Base-by-base conservation (phyloP, 2,113 vertebrate species). In the Pachypanchax playfairii region DNA sequence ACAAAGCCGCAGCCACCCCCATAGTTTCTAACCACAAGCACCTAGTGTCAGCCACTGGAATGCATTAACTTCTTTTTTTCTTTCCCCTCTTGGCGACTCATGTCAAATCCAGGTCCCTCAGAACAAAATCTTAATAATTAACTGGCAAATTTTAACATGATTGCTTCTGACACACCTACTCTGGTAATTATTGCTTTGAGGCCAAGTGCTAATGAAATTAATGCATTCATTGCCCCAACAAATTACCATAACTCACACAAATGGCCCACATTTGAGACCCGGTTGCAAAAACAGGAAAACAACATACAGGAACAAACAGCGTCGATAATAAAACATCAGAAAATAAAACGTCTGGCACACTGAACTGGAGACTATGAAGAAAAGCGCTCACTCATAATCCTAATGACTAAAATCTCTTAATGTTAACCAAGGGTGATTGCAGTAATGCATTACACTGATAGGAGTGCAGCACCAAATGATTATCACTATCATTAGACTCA, bases 61-160 rank as follows among this genome's bases (percentile, higher is more conserved):
- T 80, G 70, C 72, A 87, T 89, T 86, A 73, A 82, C 85, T 87
- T 83, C 65, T 74, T 65, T 68, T 53, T 76, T 63, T 70, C 88
- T 92, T 44, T 68, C 26, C n/a, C 48, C 48, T 20, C 91, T 93
- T 82, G 91, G 91, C 92, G 91, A 95, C 92, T 93, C 89, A 91
- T 94, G 95, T 98, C 96, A 98, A 94, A 95, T 93, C 92, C 90
- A 83, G 91, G 94, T 90, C 92, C 92, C 92, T 93, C 87, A 83
- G 88, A 95, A 97, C 93, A 94, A 98, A 99, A 98, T 98, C 94
- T 97, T 96, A 94, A 94, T 98, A 98, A 99, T 98, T 96, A 99
- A 97, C 95, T 95, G 94, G 95, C 94, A 95, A 94, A 95, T 94
- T 93, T 94, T 94, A 95, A 96, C 95, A 95, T 98, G 95, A 98